Evolutionary conservation across 2,113 vertebrate species (phyloP).

Genomic region (Oreocharis arfaki): DNA sequence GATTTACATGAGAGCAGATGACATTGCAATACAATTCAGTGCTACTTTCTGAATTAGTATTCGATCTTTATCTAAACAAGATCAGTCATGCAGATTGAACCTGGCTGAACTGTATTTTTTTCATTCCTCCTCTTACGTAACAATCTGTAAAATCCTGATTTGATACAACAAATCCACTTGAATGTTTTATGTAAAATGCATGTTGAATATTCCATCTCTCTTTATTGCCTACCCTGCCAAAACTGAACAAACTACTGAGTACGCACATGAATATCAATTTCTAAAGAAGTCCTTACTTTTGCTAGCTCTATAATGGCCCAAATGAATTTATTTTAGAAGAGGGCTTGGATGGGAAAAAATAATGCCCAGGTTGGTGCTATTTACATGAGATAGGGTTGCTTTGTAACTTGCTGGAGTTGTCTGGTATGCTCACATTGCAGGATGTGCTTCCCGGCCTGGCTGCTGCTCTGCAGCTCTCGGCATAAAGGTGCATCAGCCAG

Average conservation of each 20-base stretch:
- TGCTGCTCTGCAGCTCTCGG: neutral
- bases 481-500: neutral
- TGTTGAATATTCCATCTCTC: neutral
- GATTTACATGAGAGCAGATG: neutral
- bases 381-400: neutral
- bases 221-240: neutral
- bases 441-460: neutral
- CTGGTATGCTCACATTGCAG: neutral
- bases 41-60: neutral
- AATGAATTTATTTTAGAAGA: neutral
- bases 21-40: neutral
- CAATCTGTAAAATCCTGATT: neutral
- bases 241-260: neutral
- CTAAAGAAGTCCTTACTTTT: neutral
- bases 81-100: neutral
- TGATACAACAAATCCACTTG: neutral
- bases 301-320: neutral
- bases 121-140: neutral
- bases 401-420: neutral
- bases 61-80: slow-evolving; percentile 11
- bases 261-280: neutral
- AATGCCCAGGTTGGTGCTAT: neutral
- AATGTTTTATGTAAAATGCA: neutral
- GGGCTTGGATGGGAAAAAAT: neutral
- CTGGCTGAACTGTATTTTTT: neutral